Percentiles rank a stretch among this genome's conserved stretches.
Conservation (phyloP, 2,797 vertebrate species). For the Anguilla obscura region DNA sequence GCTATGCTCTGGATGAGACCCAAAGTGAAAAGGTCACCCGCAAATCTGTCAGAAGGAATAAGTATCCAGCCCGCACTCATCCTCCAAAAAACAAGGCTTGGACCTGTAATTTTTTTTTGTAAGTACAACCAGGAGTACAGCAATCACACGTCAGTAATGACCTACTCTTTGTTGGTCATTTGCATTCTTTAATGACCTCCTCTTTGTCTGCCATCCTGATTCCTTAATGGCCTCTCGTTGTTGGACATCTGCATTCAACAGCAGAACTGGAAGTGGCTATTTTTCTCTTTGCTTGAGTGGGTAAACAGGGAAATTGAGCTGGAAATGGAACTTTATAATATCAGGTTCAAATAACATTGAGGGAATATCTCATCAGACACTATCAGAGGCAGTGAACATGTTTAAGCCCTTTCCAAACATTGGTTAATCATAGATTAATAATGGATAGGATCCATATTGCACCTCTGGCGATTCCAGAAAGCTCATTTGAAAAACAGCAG, state of each 20-base stretch:
- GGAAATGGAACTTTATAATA: not conserved
- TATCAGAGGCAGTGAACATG: constrained; percentile 34
- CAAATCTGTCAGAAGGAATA: constrained; percentile 68
- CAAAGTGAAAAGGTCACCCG: constrained; percentile 64
- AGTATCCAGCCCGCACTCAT: constrained; percentile 60
- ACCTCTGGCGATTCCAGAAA: constrained; percentile 53
- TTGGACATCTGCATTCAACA: constrained; percentile 3
- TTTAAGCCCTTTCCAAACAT: constrained; percentile 42
- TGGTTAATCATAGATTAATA: constrained; percentile 65
- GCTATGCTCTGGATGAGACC: constrained; percentile 67
- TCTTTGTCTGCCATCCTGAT: not conserved
- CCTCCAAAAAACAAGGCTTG: constrained; percentile 33
- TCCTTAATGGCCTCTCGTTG: not conserved
- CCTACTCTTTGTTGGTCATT: not conserved
- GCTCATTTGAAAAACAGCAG: constrained; percentile 48
- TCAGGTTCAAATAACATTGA: not conserved
- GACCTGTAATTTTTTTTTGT: not conserved
- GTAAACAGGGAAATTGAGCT: not conserved
- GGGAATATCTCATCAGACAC: constrained; percentile 36
- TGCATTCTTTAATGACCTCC: not conserved
- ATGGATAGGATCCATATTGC: constrained; percentile 57
- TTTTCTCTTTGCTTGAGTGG: not conserved
- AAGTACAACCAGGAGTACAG: not conserved
- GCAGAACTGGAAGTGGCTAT: constrained; percentile 14
- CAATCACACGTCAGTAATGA: not conserved